Percentiles rank a stretch among this genome's conserved stretches.
Evolutionary conservation across 1,140 invertebrate genomes (phyloP).

Genomic region (Penaeus indicus): DNA sequence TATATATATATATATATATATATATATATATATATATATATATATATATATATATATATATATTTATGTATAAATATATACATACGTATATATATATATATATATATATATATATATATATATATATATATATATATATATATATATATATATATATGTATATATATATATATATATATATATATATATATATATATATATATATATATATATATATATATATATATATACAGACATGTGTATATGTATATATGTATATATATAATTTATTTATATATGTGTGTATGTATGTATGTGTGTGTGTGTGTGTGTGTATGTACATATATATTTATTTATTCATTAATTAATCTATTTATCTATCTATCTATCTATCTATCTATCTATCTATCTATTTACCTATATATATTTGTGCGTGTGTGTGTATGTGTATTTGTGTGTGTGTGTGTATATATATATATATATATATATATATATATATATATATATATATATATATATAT

Average conservation of each 20-base stretch:
- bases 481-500: slow-evolving; percentile 19
- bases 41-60: not conserved
- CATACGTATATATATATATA: not conserved
- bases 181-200: not conserved
- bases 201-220: not conserved
- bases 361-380: too few relatives aligned
- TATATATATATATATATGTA: not conserved
- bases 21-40: slow-evolving; percentile 22
- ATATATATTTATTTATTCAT: not conserved
- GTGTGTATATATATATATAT: slow-evolving; percentile 17
- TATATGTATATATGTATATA: not conserved
- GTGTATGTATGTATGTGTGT: not conserved
- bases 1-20: slow-evolving; percentile 21
- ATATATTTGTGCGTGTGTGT: too few relatives aligned
- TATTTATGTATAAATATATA: not conserved
- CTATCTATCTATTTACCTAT: not conserved
- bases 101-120: slow-evolving; percentile 8
- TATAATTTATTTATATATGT: not conserved
- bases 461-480: slow-evolving; percentile 30
- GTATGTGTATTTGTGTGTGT: too few relatives aligned
- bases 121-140: slow-evolving; percentile 2
- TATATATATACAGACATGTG: not conserved
- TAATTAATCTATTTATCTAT: too few relatives aligned
- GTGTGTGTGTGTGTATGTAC: not conserved
- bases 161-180: not conserved